These are phyloP conservation scores for Helarctos malayanus DNA, from an alignment of 2,797 vertebrate genomes.

Conservation along the genomic window DNA sequence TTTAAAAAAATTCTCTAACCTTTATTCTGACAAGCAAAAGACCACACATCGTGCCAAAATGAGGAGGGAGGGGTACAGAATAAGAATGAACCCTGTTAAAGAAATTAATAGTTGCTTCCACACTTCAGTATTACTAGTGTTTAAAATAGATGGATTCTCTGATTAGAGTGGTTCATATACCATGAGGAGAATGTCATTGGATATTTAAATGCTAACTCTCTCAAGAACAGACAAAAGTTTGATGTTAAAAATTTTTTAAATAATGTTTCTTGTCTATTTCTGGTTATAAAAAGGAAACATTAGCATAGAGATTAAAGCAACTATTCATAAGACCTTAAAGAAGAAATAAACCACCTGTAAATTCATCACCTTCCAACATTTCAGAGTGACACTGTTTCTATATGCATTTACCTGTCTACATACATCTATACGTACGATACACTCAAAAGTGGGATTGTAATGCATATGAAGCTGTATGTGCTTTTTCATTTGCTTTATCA, in stretches of 20 bases:
- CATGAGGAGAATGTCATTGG: neutral
- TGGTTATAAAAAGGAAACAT: slow-evolving; percentile 49
- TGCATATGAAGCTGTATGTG: neutral
- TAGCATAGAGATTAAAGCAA: slow-evolving; percentile 37
- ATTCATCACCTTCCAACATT: slow-evolving; percentile 28
- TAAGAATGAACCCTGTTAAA: neutral
- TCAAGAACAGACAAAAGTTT: slow-evolving; percentile 35
- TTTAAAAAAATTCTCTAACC: slow-evolving; percentile 24
- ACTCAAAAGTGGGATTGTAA: slow-evolving; percentile 24
- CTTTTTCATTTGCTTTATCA: slow-evolving; percentile 30
- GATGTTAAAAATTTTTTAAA: neutral
- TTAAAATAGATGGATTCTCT: slow-evolving; percentile 64
- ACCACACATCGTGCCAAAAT: slow-evolving; percentile 67
- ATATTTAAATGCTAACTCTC: slow-evolving; percentile 49
- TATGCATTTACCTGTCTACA: neutral
- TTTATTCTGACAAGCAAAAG: slow-evolving; percentile 60
- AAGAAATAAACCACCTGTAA: slow-evolving; percentile 42
- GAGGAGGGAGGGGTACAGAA: neutral
- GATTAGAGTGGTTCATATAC: slow-evolving; percentile 50
- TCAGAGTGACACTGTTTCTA: neutral
- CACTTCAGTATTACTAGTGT: slow-evolving; percentile 56
- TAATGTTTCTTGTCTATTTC: slow-evolving; percentile 47
- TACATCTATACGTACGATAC: neutral
- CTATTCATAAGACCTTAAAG: neutral
- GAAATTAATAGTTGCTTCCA: slow-evolving; percentile 46